phyloP scores from a whole-genome alignment of 2,888 invertebrate genomes.

The Dryococelus australis region DNA sequence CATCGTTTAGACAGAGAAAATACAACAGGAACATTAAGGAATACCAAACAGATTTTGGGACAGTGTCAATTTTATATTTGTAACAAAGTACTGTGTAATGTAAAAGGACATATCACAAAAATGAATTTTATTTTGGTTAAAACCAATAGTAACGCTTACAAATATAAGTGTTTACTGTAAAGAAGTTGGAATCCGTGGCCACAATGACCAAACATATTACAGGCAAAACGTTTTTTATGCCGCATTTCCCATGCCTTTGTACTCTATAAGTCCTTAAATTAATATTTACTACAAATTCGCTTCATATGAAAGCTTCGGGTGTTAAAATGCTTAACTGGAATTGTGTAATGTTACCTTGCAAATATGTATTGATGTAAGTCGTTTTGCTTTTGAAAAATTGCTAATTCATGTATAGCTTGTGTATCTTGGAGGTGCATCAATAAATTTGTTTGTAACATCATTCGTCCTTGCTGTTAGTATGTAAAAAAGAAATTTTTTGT shows the following conservation, averaged over 20 bases:
- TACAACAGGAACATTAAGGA: no score
- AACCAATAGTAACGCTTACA: not conserved
- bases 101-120: not conserved
- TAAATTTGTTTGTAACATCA: not conserved
- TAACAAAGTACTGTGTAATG: not conserved
- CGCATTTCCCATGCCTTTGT: not conserved
- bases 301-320: not conserved
- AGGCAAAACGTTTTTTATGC: not conserved
- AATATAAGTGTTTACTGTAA: not conserved
- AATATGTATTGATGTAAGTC: not conserved
- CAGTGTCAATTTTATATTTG: not conserved
- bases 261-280: not conserved
- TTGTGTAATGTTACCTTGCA: not conserved
- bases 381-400: not conserved
- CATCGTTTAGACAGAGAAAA: no score
- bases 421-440: conserved; percentile 4
- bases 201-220: not conserved
- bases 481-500: no score
- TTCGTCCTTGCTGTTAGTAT: no score
- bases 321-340: not conserved
- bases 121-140: not conserved
- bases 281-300: not conserved
- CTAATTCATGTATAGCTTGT: not conserved
- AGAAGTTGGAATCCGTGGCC: not conserved
- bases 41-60: not conserved